phyloP scores from a whole-genome alignment of 2,888 invertebrate genomes.

The Cepaea hortensis region DNA sequence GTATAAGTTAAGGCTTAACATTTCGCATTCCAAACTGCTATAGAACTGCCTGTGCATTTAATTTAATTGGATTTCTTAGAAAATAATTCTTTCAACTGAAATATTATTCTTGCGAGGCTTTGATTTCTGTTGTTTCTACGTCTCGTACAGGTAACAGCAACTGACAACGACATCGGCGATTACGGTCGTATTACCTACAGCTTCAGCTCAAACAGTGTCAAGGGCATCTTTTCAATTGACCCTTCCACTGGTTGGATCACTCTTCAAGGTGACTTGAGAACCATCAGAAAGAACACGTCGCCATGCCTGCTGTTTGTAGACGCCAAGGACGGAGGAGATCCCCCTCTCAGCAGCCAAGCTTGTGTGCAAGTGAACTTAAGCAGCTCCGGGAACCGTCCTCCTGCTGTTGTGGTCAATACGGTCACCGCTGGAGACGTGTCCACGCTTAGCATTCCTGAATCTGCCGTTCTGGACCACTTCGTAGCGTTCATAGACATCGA shows the following conservation, averaged over 20 bases:
- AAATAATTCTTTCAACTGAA: neutral
- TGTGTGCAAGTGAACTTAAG: conserved; percentile 80
- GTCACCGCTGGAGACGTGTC: conserved; percentile 50
- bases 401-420: conserved; percentile 78
- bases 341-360: conserved; percentile 53
- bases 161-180: conserved; percentile 61
- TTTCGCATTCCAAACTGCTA: no score
- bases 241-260: conserved; percentile 47
- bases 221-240: conserved; percentile 50
- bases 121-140: neutral
- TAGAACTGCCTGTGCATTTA: no score
- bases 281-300: conserved; percentile 45
- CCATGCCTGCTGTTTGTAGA: conserved; percentile 53
- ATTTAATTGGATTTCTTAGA: neutral
- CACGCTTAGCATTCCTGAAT: conserved; percentile 57
- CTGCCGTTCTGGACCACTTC: conserved; percentile 59
- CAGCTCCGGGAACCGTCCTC: conserved; percentile 93
- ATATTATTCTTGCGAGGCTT: neutral
- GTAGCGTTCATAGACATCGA: conserved; percentile 67
- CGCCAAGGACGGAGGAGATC: conserved; percentile 55
- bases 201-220: conserved; percentile 50
- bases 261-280: conserved; percentile 31
- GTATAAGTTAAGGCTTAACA: no score
- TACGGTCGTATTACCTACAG: conserved; percentile 61
- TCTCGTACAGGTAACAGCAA: conserved; percentile 52